Conservation (phyloP, 2,113 vertebrate genomes). For the Anoura caudifer region DNA sequence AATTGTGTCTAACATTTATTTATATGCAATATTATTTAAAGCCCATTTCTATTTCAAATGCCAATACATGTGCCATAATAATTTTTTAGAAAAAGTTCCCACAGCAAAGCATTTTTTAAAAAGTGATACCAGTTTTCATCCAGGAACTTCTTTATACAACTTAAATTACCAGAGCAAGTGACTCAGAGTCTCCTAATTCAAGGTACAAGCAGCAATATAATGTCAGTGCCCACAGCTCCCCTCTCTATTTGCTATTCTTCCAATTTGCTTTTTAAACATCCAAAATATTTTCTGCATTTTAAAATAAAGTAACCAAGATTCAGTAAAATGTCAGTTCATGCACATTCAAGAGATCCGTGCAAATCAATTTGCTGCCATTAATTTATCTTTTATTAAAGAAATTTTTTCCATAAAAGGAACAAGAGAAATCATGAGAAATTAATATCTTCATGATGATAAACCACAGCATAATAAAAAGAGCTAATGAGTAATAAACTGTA, state of each 20-base stretch:
- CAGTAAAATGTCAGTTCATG: background rate
- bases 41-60: background rate
- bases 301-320: background rate
- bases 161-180: background rate
- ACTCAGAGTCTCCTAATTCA: background rate
- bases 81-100: background rate
- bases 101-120: background rate
- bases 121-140: background rate
- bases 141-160: background rate
- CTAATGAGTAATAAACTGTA: background rate
- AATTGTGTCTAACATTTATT: background rate
- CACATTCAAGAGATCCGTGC: background rate
- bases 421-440: background rate
- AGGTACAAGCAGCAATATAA: background rate
- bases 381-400: background rate
- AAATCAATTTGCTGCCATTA: background rate
- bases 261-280: background rate
- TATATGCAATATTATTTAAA: background rate
- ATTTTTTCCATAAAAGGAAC: background rate
- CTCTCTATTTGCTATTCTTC: background rate
- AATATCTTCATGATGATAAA: background rate
- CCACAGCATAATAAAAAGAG: background rate
- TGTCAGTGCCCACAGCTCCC: background rate
- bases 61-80: background rate
- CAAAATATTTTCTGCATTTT: background rate